Conservation (phyloP, 1,140 invertebrate genomes). For the Oryctes rhinoceros region DNA sequence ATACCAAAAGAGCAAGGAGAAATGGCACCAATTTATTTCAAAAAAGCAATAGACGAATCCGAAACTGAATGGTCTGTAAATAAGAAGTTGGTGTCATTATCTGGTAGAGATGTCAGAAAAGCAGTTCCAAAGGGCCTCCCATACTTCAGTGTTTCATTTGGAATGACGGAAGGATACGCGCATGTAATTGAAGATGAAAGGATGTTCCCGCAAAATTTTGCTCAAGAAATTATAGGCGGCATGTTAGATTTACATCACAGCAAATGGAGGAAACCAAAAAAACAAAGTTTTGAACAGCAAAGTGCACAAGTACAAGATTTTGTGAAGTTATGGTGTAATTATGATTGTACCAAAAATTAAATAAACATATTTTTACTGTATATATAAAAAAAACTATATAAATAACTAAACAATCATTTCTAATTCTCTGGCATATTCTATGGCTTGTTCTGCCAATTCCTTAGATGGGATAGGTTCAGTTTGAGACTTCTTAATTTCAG, state of each 20-base stretch:
- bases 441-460: conserved; percentile 90
- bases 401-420: conserved; percentile 96
- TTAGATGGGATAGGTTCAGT: conserved; percentile 87
- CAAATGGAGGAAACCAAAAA: conserved; percentile 83
- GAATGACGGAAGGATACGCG: conserved; percentile 87
- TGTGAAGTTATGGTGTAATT: conserved; percentile 70
- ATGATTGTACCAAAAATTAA: conserved; percentile 63
- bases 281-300: conserved; percentile 76
- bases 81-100: conserved; percentile 91
- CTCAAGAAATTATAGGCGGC: conserved; percentile 93
- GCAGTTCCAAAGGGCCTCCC: conserved; percentile 92
- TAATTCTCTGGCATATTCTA: conserved; percentile 97
- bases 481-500: conserved; percentile 75
- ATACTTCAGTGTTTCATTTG: conserved; percentile 95
- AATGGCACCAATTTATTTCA: conserved; percentile 94
- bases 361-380: neutral
- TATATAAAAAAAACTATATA: conserved; percentile 36
- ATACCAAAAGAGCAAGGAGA: conserved; percentile 82
- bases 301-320: conserved; percentile 74
- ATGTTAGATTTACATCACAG: conserved; percentile 89
- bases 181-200: conserved; percentile 96
- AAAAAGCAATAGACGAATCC: conserved; percentile 95
- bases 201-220: conserved; percentile 89
- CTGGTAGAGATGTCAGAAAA: conserved; percentile 75
- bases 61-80: conserved; percentile 95